Base-by-base conservation (phyloP, 2,888 invertebrate species). In the Anticlea derivata region DNA sequence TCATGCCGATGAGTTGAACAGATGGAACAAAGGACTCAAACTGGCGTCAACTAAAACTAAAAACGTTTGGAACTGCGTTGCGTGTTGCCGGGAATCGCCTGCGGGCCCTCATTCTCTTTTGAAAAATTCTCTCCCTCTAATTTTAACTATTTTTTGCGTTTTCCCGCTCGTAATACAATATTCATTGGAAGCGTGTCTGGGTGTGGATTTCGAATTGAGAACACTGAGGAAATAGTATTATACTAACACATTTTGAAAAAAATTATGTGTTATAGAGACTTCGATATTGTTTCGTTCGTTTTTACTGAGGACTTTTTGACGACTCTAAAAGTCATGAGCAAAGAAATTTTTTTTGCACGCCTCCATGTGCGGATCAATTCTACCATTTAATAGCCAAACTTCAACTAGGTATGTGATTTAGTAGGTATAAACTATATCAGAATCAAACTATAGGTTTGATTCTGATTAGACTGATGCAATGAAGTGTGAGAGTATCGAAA, bases 291-390 rank as follows among this genome's bases (percentile, higher is more conserved):
- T 83, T 77, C 70, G 66, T 74, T 68, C 73, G 69, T 80, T 86
- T 85, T 86, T 83, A 78, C 83, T 75, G 68, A 67, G 73, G 80
- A 84, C 75, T 80, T n/a, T n/a, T n/a, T n/a, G n/a, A n/a, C n/a
- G n/a, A n/a, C n/a, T n/a, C n/a, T n/a, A n/a, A n/a, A n/a, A n/a
- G n/a, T n/a, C n/a, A n/a, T n/a, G n/a, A n/a, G n/a, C n/a, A n/a
- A n/a, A n/a, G n/a, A n/a, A n/a, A n/a, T n/a, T n/a, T n/a, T n/a
- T n/a, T n/a, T n/a, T n/a, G n/a, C n/a, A n/a, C n/a, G n/a, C n/a
- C n/a, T n/a, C n/a, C n/a, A n/a, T n/a, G n/a, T n/a, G n/a, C n/a
- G n/a, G n/a, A n/a, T n/a, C n/a, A n/a, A n/a, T n/a, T n/a, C n/a
- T n/a, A n/a, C n/a, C n/a, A n/a, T n/a, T n/a, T n/a, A n/a, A n/a